Conservation (phyloP, 2,888 invertebrate species). For the Xylophagus ater region DNA sequence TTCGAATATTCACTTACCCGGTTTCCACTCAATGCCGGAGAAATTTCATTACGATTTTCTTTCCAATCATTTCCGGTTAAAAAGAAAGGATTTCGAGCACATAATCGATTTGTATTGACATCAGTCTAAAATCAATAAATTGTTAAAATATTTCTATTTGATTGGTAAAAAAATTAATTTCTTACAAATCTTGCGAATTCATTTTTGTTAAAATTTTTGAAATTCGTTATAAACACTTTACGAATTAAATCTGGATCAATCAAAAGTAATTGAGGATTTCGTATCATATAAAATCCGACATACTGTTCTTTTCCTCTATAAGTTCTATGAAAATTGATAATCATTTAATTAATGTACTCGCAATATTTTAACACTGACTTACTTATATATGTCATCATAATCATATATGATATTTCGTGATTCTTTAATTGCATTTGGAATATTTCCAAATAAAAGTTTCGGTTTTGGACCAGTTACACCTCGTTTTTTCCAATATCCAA, state of each 20-base stretch:
- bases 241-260: conserved; percentile 31
- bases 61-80: conserved; percentile 27
- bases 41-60: conserved; percentile 20
- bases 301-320: conserved; percentile 27
- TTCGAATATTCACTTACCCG: too few species aligned
- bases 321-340: conserved; percentile 20
- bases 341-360: neutral
- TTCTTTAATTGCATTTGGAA: conserved; percentile 17
- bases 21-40: conserved; percentile 21
- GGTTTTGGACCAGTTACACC: conserved; percentile 28
- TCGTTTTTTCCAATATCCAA: conserved; percentile 28
- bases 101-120: conserved; percentile 21
- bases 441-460: conserved; percentile 26
- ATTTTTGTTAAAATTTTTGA: conserved; percentile 21
- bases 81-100: conserved; percentile 26
- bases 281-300: conserved; percentile 35
- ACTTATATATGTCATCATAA: conserved; percentile 28
- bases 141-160: neutral
- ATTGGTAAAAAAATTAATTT: too few species aligned
- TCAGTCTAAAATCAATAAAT: conserved; percentile 7
- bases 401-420: conserved; percentile 23
- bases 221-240: conserved; percentile 23
- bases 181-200: conserved; percentile 16
- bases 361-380: conserved; percentile 13
- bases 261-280: conserved; percentile 33